A percentile compares a stretch with the other conserved stretches of the same genome.
Conservation (phyloP, 2,888 invertebrate species). For the Priocnemis perturbator region DNA sequence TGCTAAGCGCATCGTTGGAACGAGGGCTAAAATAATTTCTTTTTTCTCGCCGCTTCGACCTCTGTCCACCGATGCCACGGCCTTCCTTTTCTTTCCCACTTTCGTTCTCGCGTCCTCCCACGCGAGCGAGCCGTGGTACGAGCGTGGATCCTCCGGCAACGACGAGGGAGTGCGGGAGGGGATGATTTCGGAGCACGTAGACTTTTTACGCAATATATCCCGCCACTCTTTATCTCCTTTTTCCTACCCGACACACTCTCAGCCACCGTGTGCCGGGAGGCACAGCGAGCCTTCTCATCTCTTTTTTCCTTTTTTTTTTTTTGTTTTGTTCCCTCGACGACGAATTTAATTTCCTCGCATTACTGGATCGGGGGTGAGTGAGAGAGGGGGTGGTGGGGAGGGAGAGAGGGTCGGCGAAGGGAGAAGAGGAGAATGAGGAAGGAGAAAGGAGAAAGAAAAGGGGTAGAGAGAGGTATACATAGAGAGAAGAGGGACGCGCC, state of each 20-base stretch:
- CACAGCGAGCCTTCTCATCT: neutral
- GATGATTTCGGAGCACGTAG: neutral
- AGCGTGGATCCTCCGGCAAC: too few species aligned
- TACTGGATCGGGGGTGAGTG: neutral
- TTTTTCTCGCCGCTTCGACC: slow-evolving; percentile 39
- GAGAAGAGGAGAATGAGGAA: too few species aligned
- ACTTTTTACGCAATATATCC: neutral
- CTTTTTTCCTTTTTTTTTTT: neutral
- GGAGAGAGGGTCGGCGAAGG: neutral
- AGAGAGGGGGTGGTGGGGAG: too few species aligned
- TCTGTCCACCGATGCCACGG: slow-evolving; percentile 3
- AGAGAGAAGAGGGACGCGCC: neutral
- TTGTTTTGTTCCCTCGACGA: neutral
- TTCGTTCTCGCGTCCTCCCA: slow-evolving; percentile 13
- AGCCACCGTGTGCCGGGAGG: neutral
- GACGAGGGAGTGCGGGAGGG: neutral
- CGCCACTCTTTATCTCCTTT: slow-evolving; percentile 1
- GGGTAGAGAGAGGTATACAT: too few species aligned
- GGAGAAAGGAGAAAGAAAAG: too few species aligned
- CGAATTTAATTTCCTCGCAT: neutral
- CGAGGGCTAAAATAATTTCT: slow-evolving; percentile 59
- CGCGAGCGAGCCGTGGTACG: neutral
- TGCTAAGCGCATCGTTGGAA: slow-evolving; percentile 62
- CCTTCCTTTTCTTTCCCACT: slow-evolving; percentile 6
- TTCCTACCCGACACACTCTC: neutral